phyloP scores from a whole-genome alignment of 2,797 vertebrate genomes.

The Enteromius treurensis region DNA sequence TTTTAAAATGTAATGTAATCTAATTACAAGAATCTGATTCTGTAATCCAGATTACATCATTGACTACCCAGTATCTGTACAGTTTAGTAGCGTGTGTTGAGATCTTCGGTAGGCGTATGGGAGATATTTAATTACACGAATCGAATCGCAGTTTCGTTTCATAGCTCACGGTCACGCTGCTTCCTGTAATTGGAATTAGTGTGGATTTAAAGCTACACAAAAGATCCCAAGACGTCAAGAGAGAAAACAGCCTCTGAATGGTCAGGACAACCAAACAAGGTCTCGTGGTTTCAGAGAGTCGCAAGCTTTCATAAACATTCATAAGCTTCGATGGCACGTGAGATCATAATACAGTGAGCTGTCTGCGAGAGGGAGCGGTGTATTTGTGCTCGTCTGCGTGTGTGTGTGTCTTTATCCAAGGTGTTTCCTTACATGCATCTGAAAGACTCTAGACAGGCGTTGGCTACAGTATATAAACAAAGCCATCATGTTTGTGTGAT shows the following conservation, averaged over 20 bases:
- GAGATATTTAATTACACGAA: conserved; percentile 1
- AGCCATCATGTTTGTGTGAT: background rate
- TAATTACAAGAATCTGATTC: background rate
- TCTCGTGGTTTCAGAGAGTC: background rate
- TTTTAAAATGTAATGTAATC: background rate
- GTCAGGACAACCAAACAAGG: background rate
- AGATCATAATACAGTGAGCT: background rate
- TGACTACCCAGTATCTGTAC: background rate
- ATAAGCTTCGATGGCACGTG: background rate
- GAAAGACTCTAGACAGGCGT: conserved; percentile 59
- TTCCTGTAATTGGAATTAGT: conserved; percentile 11
- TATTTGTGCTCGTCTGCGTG: conserved; percentile 32
- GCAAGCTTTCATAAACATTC: background rate
- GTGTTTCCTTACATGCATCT: conserved; percentile 57
- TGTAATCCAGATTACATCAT: background rate
- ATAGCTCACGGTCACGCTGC: background rate
- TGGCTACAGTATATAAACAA: conserved; percentile 53
- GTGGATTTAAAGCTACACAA: conserved; percentile 9
- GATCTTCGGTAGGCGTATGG: background rate
- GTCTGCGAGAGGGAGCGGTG: conserved; percentile 17
- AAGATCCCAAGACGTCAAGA: background rate
- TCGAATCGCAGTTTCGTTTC: conserved; percentile 9
- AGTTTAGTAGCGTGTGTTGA: conserved; percentile 31
- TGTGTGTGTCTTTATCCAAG: conserved; percentile 34
- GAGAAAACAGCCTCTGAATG: background rate